Conservation (phyloP, 2,113 vertebrate genomes). For the Dasypus novemcinctus region DNA sequence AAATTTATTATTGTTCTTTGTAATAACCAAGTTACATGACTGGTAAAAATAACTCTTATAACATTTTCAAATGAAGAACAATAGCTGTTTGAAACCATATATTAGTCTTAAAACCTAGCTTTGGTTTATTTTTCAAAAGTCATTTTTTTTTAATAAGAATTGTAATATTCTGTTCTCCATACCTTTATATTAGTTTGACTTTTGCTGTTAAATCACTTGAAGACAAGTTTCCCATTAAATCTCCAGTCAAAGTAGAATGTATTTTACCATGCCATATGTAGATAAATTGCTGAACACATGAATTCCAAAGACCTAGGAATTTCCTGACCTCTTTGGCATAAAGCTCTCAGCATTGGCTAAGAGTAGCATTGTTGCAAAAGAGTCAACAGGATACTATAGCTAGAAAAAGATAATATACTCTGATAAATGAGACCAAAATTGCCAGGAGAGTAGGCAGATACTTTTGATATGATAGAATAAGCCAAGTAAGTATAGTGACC, state of each 20-base stretch:
- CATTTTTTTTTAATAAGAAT: neutral
- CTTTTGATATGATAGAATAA: neutral
- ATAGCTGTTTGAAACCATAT: neutral
- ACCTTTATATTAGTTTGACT: neutral
- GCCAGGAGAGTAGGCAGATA: neutral
- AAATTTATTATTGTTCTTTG: neutral
- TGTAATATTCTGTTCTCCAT: neutral
- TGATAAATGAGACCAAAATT: neutral
- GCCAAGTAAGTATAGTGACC: neutral
- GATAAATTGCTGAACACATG: neutral
- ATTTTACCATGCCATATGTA: neutral
- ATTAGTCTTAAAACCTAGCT: neutral
- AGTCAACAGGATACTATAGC: conserved; percentile 28
- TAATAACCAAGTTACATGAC: neutral
- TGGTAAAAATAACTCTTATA: neutral
- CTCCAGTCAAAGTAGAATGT: neutral
- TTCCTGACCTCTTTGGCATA: neutral
- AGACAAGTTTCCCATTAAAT: neutral
- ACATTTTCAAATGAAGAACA: neutral
- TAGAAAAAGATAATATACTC: neutral
- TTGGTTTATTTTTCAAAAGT: neutral
- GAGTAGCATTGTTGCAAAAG: conserved; percentile 74
- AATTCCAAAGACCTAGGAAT: conserved; percentile 23
- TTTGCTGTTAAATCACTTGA: neutral
- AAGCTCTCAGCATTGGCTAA: conserved; percentile 57